Evolutionary conservation across 35 echinoderm and acorn worm genomes (phyloP).

Genomic region (Hemicentrotus pulcherrimus): DNA sequence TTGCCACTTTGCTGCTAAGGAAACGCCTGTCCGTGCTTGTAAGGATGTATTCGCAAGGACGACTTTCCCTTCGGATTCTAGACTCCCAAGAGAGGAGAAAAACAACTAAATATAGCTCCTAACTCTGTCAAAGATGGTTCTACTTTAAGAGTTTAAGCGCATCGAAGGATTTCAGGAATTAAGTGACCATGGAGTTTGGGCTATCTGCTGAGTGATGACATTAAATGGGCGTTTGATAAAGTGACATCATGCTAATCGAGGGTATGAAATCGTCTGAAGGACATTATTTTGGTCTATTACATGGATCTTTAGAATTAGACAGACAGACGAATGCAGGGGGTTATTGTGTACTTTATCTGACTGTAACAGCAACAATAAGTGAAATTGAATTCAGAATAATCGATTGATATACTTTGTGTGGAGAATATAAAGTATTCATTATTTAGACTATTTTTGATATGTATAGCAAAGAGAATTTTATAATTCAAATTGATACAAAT

Average conservation of each 20-base stretch:
- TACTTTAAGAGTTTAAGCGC: not conserved
- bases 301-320: too few relatives aligned
- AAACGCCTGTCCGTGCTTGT: not conserved
- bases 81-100: not conserved
- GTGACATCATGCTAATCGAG: not conserved
- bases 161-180: not conserved
- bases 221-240: not conserved
- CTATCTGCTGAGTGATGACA: conserved; percentile 10
- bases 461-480: too few relatives aligned
- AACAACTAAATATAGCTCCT: not conserved
- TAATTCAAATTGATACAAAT: too few relatives aligned
- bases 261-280: not conserved
- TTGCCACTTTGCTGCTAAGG: not conserved
- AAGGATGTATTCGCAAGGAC: not conserved
- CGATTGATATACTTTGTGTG: too few relatives aligned
- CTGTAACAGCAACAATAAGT: too few relatives aligned
- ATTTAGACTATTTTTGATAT: too few relatives aligned
- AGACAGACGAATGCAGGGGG: too few relatives aligned
- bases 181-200: not conserved
- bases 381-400: too few relatives aligned
- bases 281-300: not conserved
- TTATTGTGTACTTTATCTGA: too few relatives aligned
- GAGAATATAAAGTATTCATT: too few relatives aligned
- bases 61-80: not conserved
- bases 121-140: not conserved